Percentiles rank a stretch among this genome's conserved stretches.
Evolutionary conservation across 2,888 invertebrate species (phyloP).

Genomic region (Philaethria dido): DNA sequence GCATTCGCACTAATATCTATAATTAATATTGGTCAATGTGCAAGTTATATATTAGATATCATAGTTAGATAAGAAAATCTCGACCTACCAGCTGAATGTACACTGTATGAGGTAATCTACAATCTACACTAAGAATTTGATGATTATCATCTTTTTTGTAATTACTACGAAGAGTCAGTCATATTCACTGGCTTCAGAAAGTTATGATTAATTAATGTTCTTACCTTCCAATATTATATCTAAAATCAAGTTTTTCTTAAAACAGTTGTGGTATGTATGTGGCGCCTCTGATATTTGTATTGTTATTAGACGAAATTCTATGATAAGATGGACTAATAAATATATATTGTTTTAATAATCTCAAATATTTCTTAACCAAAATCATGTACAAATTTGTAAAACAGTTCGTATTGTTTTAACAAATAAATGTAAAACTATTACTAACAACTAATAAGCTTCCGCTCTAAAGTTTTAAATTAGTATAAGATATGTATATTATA

Average conservation of each 20-base stretch:
- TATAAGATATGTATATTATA: conserved; percentile 1
- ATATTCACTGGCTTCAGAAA: not conserved
- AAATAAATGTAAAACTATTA: not conserved
- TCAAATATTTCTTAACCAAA: too few relatives aligned
- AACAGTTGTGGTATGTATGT: too few relatives aligned
- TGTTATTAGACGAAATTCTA: too few relatives aligned
- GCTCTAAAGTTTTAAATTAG: conserved; percentile 11
- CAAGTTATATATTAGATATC: conserved; percentile 46
- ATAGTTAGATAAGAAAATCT: conserved; percentile 64
- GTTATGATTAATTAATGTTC: not conserved
- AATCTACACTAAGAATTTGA: conserved; percentile 9
- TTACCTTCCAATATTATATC: not conserved
- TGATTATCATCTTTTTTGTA: conserved; percentile 13
- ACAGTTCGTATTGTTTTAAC: not conserved
- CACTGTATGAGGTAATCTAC: conserved; percentile 8
- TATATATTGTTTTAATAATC: too few relatives aligned
- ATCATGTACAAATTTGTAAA: not conserved
- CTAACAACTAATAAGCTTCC: not conserved
- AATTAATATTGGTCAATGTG: conserved; percentile 61
- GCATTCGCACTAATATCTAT: not conserved
- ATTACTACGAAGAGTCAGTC: not conserved
- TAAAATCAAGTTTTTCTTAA: not conserved
- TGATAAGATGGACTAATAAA: too few relatives aligned
- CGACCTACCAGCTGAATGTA: conserved; percentile 56
- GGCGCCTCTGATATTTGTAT: too few relatives aligned